Conservation (phyloP, 2,113 vertebrate species). For the Ursus arctos region DNA sequence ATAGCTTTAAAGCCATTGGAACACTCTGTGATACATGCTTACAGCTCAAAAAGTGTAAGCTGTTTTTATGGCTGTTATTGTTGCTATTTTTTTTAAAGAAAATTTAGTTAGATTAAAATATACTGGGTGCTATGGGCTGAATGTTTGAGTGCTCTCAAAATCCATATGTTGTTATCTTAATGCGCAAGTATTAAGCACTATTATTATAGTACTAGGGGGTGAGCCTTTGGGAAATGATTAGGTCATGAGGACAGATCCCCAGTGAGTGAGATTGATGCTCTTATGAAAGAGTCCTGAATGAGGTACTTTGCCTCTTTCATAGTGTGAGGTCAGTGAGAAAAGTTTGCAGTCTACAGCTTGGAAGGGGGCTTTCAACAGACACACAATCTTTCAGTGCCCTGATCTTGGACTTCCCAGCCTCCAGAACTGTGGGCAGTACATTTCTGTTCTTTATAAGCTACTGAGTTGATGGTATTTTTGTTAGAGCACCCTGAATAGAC, state of each 20-base stretch:
- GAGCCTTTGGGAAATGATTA: neutral
- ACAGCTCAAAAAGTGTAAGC: neutral
- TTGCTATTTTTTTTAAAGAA: neutral
- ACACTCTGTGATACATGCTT: neutral
- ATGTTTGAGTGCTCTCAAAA: neutral
- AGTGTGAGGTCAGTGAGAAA: neutral
- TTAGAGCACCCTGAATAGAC: neutral
- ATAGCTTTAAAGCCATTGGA: neutral
- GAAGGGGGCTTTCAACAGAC: neutral
- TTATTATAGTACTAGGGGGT: neutral
- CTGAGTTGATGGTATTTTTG: neutral
- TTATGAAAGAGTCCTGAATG: neutral
- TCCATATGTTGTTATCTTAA: neutral
- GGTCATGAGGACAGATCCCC: neutral
- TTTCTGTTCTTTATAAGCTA: neutral
- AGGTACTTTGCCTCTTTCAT: neutral
- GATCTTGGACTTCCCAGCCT: neutral
- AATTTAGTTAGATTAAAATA: neutral
- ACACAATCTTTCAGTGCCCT: neutral
- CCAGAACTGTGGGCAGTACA: neutral
- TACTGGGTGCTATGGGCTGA: neutral
- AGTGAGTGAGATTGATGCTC: neutral
- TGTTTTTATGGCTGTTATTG: neutral
- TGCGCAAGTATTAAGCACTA: neutral
- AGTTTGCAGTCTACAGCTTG: neutral